phyloP scores from a whole-genome alignment of 2,113 vertebrate species.

The Leptodactylus fuscus region DNA sequence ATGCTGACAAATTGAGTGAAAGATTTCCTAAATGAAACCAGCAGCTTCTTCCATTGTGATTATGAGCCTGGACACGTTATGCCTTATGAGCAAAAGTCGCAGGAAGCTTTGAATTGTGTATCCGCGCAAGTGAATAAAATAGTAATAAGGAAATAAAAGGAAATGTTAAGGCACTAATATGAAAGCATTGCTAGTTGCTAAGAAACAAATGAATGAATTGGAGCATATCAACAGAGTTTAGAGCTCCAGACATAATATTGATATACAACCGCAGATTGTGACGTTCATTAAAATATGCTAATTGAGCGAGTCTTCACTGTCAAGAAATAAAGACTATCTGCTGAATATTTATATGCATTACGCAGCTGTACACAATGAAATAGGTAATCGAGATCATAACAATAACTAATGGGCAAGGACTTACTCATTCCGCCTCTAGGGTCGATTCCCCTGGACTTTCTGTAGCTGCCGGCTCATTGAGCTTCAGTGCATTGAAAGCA shows the following conservation, averaged over 20 bases:
- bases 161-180: slow-evolving; percentile 12
- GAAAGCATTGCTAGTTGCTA: slow-evolving; percentile 50
- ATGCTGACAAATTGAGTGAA: slow-evolving; percentile 12
- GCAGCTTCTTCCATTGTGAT: neutral
- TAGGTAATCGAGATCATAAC: neutral
- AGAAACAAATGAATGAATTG: slow-evolving; percentile 53
- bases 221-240: slow-evolving; percentile 53
- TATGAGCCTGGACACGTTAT: neutral
- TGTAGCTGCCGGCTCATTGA: neutral
- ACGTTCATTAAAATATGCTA: slow-evolving; percentile 54
- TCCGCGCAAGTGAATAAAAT: neutral
- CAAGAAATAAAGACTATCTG: slow-evolving; percentile 22
- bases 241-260: slow-evolving; percentile 55
- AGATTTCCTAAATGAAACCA: neutral
- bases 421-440: neutral
- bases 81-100: slow-evolving; percentile 1
- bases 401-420: slow-evolving; percentile 13
- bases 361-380: neutral
- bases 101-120: neutral
- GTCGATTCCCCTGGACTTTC: neutral
- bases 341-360: slow-evolving; percentile 17
- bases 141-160: slow-evolving; percentile 24
- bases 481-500: neutral
- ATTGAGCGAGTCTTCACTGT: slow-evolving; percentile 25
- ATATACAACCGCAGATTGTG: slow-evolving; percentile 51